Percentiles rank a stretch among this genome's conserved stretches.
These are phyloP conservation scores for Ceraclea dissimilis DNA, from an alignment of 2,888 invertebrate genomes.

Conservation along the genomic window DNA sequence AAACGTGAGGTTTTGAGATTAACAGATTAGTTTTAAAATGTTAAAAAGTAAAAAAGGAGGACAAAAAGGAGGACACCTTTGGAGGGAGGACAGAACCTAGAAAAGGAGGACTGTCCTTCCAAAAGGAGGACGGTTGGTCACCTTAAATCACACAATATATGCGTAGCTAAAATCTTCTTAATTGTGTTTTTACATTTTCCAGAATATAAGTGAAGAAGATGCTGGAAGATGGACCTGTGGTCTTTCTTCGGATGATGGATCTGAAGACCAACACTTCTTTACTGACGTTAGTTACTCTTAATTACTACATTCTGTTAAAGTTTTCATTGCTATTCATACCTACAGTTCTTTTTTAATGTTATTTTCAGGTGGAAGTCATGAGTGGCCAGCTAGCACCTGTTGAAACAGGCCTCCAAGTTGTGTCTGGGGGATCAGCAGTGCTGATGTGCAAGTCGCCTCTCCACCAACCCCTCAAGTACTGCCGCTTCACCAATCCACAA, in stretches of 20 bases:
- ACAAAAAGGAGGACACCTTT: no score
- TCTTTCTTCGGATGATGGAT: constrained; percentile 17
- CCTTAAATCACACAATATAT: no score
- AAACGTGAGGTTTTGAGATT: no score
- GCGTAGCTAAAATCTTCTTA: no score
- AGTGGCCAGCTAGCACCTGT: constrained; percentile 1
- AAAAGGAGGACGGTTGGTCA: no score
- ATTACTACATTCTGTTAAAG: no score
- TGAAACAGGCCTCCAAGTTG: not conserved
- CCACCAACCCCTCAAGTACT: constrained; percentile 15
- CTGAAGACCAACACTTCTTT: constrained; percentile 18
- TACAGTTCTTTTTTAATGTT: no score
- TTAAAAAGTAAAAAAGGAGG: no score
- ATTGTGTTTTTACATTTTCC: not conserved
- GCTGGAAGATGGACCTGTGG: constrained; percentile 22
- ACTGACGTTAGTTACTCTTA: constrained; percentile 15
- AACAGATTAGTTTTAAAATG: no score
- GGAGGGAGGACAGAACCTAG: no score
- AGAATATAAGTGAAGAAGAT: constrained; percentile 9
- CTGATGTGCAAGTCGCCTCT: constrained; percentile 17
- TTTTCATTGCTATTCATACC: no score
- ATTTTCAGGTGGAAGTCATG: constrained; percentile 14
- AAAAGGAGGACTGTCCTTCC: no score
- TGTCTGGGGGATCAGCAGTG: constrained; percentile 6
- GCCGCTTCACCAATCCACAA: constrained; percentile 20